These are phyloP conservation scores for Goniozus legneri DNA, from an alignment of 1,140 invertebrate species.

Conservation along the genomic window DNA sequence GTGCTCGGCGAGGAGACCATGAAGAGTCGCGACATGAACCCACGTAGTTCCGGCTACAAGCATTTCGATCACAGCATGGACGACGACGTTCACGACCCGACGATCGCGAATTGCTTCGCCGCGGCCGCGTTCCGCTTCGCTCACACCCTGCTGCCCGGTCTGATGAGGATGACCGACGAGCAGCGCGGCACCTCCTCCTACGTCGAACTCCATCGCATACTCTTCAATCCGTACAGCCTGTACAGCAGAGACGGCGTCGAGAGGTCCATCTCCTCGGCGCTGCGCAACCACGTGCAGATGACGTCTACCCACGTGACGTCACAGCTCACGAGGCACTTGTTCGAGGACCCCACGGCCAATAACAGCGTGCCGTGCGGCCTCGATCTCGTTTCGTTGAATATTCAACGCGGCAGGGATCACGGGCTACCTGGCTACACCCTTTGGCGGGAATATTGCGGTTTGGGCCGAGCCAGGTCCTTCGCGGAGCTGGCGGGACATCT, in stretches of 20 bases:
- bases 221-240: conserved; percentile 80
- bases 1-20: conserved; percentile 65
- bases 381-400: conserved; percentile 82
- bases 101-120: conserved; percentile 88
- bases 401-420: conserved; percentile 85
- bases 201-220: conserved; percentile 72
- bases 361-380: conserved; percentile 61
- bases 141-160: conserved; percentile 74
- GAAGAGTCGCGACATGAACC: conserved; percentile 59
- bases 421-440: conserved; percentile 76
- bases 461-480: conserved; percentile 67
- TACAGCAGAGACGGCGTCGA: conserved; percentile 63
- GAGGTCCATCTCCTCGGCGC: conserved; percentile 60
- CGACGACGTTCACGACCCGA: conserved; percentile 68
- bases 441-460: conserved; percentile 73
- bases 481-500: conserved; percentile 67
- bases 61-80: conserved; percentile 55
- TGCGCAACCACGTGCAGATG: conserved; percentile 64
- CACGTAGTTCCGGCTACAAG: conserved; percentile 60
- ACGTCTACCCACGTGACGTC: conserved; percentile 53
- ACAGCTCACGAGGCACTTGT: conserved; percentile 72
- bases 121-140: conserved; percentile 88
- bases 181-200: conserved; percentile 62
- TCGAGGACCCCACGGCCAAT: conserved; percentile 56
- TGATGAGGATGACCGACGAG: conserved; percentile 66